A percentile compares a stretch with the other conserved stretches of the same genome.
phyloP scores from a whole-genome alignment of 2,113 vertebrate species.

The Lampris megalopsis region DNA sequence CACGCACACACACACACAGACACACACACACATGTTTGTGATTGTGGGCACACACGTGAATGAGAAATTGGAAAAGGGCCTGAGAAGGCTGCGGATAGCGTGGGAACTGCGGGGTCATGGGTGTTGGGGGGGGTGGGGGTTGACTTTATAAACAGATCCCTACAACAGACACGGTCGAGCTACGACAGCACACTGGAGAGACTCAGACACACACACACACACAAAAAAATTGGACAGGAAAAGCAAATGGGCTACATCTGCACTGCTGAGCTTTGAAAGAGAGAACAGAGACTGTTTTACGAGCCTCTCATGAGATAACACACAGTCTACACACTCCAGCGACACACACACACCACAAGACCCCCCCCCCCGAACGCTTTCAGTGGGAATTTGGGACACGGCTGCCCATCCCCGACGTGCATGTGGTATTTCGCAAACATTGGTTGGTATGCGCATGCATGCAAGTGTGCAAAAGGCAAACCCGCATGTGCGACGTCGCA shows the following conservation, averaged over 20 bases:
- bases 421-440: constrained; percentile 39
- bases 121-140: constrained; percentile 35
- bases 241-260: constrained; percentile 29
- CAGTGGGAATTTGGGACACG: constrained; percentile 10
- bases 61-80: constrained; percentile 39
- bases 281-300: neutral
- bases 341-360: constrained; percentile 23
- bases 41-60: constrained; percentile 39
- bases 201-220: constrained; percentile 17
- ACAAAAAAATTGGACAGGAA: neutral
- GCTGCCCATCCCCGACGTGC: constrained; percentile 12
- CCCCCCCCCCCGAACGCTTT: constrained; percentile 12
- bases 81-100: constrained; percentile 70
- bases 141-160: constrained; percentile 79
- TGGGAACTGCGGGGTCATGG: constrained; percentile 76
- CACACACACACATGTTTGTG: constrained; percentile 7
- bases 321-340: constrained; percentile 5
- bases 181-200: constrained; percentile 27
- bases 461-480: constrained; percentile 7
- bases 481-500: constrained; percentile 5
- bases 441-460: constrained; percentile 3
- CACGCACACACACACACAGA: no score
- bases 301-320: constrained; percentile 22
- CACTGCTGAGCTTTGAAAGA: constrained; percentile 35
- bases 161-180: constrained; percentile 56